Percentiles rank a stretch among this genome's conserved stretches.
phyloP scores from a whole-genome alignment of 2,888 invertebrate genomes.

The Drosophila nr. perissopoda region DNA sequence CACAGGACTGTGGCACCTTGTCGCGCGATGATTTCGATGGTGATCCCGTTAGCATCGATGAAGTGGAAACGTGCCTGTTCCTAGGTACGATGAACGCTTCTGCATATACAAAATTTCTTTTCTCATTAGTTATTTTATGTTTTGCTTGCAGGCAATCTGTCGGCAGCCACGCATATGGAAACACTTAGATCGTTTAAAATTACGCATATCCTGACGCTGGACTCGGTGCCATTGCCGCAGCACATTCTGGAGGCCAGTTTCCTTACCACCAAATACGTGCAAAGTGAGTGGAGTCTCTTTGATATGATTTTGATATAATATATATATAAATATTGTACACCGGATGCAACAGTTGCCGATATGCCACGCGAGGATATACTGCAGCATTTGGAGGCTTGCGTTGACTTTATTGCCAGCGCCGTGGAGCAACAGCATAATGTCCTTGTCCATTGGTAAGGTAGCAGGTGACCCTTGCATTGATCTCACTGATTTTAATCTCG shows the following conservation, averaged over 20 bases:
- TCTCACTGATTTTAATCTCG: background rate
- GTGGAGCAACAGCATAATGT: conserved; percentile 88
- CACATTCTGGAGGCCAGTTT: conserved; percentile 89
- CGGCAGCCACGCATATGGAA: conserved; percentile 91
- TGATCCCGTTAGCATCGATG: conserved; percentile 85
- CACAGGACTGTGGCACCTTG: conserved; percentile 62
- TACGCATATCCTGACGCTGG: conserved; percentile 92
- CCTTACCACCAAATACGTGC: conserved; percentile 90
- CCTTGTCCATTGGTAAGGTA: conserved; percentile 92
- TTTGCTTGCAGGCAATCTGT: conserved; percentile 88
- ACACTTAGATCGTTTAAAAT: conserved; percentile 89
- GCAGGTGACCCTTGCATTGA: background rate
- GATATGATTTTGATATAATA: too few species aligned
- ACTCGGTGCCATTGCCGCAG: conserved; percentile 92
- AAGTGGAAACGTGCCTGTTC: conserved; percentile 83
- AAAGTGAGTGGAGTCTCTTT: conserved; percentile 86
- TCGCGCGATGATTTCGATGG: conserved; percentile 84
- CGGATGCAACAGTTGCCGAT: conserved; percentile 92
- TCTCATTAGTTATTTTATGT: background rate
- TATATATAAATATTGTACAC: background rate
- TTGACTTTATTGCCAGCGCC: conserved; percentile 90
- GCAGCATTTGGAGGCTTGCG: conserved; percentile 91
- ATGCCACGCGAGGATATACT: conserved; percentile 94
- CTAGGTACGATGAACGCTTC: conserved; percentile 70
- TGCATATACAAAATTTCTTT: background rate